A percentile compares a stretch with the other conserved stretches of the same genome.
These are phyloP conservation scores for Brevimyrus niger DNA, from an alignment of 2,113 vertebrate genomes.

Conservation along the genomic window DNA sequence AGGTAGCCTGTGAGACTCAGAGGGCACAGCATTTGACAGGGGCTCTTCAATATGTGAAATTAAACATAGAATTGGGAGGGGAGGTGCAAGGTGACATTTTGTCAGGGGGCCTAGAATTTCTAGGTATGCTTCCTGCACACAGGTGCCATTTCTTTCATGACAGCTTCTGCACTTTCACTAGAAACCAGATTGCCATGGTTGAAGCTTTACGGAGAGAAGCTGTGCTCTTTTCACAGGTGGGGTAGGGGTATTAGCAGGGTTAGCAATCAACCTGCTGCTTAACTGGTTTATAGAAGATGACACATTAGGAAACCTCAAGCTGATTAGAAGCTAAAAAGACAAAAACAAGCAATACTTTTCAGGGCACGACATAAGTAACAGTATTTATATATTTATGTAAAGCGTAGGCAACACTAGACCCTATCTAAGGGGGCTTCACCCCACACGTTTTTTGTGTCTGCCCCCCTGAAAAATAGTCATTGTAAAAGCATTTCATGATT, in stretches of 20 bases:
- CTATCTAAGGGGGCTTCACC: not conserved
- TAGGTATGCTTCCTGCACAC: not conserved
- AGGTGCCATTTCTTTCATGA: not conserved
- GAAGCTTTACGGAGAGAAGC: not conserved
- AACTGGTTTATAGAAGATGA: not conserved
- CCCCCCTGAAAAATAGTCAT: not conserved
- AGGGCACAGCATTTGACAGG: not conserved
- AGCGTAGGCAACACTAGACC: not conserved
- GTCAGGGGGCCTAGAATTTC: too few species aligned
- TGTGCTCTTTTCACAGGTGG: not conserved
- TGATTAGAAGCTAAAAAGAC: not conserved
- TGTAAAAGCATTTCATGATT: not conserved
- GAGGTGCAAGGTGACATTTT: not conserved
- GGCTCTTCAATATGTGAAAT: not conserved
- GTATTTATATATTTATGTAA: not conserved
- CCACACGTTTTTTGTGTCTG: not conserved
- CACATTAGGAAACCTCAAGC: not conserved
- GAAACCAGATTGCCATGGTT: not conserved
- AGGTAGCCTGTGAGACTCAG: not conserved
- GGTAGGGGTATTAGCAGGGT: not conserved
- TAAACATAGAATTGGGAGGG: not conserved
- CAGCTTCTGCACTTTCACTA: not conserved
- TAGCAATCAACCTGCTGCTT: not conserved
- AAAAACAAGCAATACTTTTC: not conserved
- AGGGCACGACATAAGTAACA: not conserved